Evolutionary conservation across 2,113 vertebrate genomes (phyloP).

Genomic region (Oreochromis spilurus): DNA sequence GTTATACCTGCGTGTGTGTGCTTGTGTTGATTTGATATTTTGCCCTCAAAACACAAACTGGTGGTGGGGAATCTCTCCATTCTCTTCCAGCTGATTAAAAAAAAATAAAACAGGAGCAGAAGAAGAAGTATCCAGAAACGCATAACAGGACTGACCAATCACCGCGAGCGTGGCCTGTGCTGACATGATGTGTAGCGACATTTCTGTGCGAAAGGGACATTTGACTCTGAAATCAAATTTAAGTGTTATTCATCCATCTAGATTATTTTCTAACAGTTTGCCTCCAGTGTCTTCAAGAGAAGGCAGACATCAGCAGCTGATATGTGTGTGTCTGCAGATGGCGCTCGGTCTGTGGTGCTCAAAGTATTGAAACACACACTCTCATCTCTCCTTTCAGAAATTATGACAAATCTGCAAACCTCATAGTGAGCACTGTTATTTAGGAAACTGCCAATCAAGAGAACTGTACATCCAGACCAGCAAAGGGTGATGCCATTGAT

Average conservation of each 20-base stretch:
- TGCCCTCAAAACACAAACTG: neutral
- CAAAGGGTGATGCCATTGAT: neutral
- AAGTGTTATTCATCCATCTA: neutral
- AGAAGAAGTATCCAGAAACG: neutral
- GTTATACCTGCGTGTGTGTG: fast-evolving
- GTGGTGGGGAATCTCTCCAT: neutral
- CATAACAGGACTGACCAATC: neutral
- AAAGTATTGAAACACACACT: neutral
- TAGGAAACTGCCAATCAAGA: neutral
- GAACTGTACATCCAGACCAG: neutral
- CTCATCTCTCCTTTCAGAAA: neutral
- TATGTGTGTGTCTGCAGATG: neutral
- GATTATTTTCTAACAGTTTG: neutral
- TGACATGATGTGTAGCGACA: neutral
- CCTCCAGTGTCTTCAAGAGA: neutral
- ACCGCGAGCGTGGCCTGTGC: neutral
- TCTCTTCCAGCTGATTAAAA: neutral
- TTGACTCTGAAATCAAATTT: neutral
- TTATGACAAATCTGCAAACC: neutral
- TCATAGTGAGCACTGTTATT: neutral
- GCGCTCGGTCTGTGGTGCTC: neutral
- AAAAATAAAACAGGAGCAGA: neutral
- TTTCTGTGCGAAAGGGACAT: neutral
- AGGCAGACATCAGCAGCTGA: neutral
- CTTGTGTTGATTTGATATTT: neutral